Conservation (phyloP, 53 echinoderm and acorn worm species). For the Echinometra lucunter region DNA sequence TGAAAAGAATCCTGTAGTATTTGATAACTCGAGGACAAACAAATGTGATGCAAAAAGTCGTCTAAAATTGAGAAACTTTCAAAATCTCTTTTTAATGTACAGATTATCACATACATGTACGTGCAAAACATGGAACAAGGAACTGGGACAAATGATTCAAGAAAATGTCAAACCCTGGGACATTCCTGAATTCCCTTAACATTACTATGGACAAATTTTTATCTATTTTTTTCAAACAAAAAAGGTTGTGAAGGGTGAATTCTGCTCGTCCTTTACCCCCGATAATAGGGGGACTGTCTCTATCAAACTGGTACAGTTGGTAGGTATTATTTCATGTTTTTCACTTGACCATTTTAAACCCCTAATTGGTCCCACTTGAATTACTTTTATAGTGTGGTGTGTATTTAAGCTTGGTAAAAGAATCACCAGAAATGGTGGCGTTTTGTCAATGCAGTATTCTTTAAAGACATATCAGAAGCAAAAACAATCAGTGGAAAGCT, state of each 20-base stretch:
- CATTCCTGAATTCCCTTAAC: too few species aligned
- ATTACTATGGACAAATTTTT: neutral
- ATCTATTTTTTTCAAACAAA: neutral
- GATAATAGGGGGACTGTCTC: too few species aligned
- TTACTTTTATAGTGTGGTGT: neutral
- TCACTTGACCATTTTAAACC: conserved; percentile 14
- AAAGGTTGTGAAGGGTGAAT: conserved; percentile 16
- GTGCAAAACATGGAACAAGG: too few species aligned
- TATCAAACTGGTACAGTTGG: too few species aligned
- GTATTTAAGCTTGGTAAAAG: conserved; percentile 4
- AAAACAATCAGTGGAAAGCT: conserved; percentile 11
- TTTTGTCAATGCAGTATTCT: conserved; percentile 17
- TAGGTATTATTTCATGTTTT: conserved; percentile 13
- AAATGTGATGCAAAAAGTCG: neutral
- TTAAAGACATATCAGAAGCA: conserved; percentile 11
- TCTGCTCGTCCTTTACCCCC: neutral
- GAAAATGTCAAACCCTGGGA: too few species aligned
- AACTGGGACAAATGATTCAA: too few species aligned
- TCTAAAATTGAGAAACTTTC: conserved; percentile 3
- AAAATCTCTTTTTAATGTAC: neutral
- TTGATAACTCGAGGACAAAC: conserved; percentile 13
- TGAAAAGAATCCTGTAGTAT: conserved; percentile 17
- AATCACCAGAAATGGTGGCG: neutral
- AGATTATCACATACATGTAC: neutral
- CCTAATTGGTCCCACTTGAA: conserved; percentile 1